phyloP scores from a whole-genome alignment of 2,797 vertebrate genomes.

The Sebastes variabilis region DNA sequence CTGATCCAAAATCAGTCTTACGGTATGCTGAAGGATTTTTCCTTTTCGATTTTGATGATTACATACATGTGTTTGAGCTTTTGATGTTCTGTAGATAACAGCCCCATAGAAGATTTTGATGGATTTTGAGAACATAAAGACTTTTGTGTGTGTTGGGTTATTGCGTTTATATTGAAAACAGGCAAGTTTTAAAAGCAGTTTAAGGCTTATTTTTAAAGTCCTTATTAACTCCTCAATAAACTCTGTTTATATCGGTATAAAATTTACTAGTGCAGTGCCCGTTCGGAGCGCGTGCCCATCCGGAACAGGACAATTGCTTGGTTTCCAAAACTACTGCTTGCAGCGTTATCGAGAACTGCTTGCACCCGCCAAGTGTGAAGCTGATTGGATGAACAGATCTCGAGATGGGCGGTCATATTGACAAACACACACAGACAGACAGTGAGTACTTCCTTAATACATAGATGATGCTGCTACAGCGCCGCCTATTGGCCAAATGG shows the following conservation, averaged over 20 bases:
- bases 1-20: constrained; percentile 1
- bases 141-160: neutral
- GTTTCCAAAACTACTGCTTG: no score
- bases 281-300: no score
- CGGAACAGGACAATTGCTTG: no score
- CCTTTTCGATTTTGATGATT: neutral
- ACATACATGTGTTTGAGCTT: constrained; percentile 1
- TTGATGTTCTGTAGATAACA: constrained; percentile 4
- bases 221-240: neutral
- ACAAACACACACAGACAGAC: no score
- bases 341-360: no score
- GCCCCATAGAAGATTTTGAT: neutral
- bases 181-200: neutral
- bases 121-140: neutral
- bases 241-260: neutral
- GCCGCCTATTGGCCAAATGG: no score
- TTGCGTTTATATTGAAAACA: constrained; percentile 18
- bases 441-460: no score
- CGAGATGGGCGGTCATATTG: no score
- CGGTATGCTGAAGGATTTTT: neutral
- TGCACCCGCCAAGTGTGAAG: no score
- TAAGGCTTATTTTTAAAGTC: neutral
- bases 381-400: no score
- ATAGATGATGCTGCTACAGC: no score
- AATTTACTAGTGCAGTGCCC: neutral